phyloP scores from a whole-genome alignment of 2,113 vertebrate species.

The Micronycteris hirsuta region DNA sequence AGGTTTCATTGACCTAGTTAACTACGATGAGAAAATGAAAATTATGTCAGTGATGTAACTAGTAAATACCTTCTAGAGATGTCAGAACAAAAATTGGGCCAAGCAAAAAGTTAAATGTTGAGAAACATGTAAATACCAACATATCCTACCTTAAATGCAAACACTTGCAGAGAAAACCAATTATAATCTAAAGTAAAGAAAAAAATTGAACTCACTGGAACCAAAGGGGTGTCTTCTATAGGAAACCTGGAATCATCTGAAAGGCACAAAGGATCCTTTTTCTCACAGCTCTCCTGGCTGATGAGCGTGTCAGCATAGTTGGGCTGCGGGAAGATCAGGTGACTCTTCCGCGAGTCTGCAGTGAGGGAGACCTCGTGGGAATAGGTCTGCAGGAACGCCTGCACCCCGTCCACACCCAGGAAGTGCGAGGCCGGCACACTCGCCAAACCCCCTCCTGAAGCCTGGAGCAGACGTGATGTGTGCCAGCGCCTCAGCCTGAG shows the following conservation, averaged over 20 bases:
- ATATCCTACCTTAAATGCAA: not conserved
- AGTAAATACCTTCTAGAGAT: not conserved
- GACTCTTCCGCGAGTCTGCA: constrained; percentile 42
- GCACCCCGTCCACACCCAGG: constrained; percentile 29
- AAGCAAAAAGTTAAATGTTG: not conserved
- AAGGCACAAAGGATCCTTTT: constrained; percentile 28
- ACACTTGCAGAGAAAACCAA: not conserved
- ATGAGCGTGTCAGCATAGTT: constrained; percentile 49
- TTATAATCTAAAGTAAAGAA: not conserved
- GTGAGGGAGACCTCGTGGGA: constrained; percentile 61
- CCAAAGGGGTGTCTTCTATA: constrained; percentile 52
- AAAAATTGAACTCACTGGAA: constrained; percentile 56
- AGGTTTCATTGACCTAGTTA: not conserved
- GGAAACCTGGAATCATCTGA: constrained; percentile 40
- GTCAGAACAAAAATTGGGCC: not conserved
- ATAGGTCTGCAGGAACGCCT: constrained; percentile 67
- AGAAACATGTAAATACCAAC: not conserved
- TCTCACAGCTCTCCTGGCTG: constrained; percentile 50
- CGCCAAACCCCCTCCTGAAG: not conserved
- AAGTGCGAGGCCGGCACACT: not conserved
- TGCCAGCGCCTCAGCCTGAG: constrained; percentile 28
- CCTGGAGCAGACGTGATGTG: not conserved
- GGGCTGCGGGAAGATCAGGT: constrained; percentile 43
- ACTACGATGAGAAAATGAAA: constrained; percentile 26
- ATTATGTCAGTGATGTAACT: not conserved